Base-by-base conservation (phyloP, 2,113 vertebrate genomes). In the Anser brachyrhynchus region DNA sequence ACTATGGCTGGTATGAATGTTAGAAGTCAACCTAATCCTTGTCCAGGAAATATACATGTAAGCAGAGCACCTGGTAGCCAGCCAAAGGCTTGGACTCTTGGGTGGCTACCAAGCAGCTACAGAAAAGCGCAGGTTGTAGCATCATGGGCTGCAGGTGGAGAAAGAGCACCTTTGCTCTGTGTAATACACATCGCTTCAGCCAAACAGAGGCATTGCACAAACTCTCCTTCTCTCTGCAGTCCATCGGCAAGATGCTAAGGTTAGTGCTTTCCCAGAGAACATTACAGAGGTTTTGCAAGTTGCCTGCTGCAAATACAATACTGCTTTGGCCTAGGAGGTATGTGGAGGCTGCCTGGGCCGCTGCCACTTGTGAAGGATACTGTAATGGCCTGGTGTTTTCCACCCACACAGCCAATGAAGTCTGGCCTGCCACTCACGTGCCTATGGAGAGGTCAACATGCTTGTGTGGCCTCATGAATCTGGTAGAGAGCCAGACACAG, bases 11-110 rank as follows among this genome's bases (percentile, higher is more conserved):
- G 4, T 55, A n/a, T 18, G 39, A 55, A 31, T 8, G 3, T 8
- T 0, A 16, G 51, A 25, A 80, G 23, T 28, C 58, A 57, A 22
- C 39, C 35, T 16, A 13, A 62, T 13, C 57, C 29, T 6, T 17
- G 8, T 31, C 14, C 55, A 43, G 41, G 31, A 49, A 57, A 49
- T 6, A 1, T 33, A 19, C 12, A 6, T 12, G 23, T 16, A 46
- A 70, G 39, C 39, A 77, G 23, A 52, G 70, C 49, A 71, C 9
- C 18, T 26, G 41, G 35, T 33, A 75, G 19, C 26, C 49, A n/a
- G 0, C 9, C 2, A 1, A 73, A 33, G 26, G 21, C 66, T 78
- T 0, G 0, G 37, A n/a, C 12, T 55, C 31, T 44, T 7, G 16
- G 66, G 67, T n/a, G 79, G 58, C 39, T 12, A 31, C 54, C 20